A percentile compares a stretch with the other conserved stretches of the same genome.
These are phyloP conservation scores for Anthonomus grandis DNA, from an alignment of 1,140 invertebrate genomes.

Conservation along the genomic window DNA sequence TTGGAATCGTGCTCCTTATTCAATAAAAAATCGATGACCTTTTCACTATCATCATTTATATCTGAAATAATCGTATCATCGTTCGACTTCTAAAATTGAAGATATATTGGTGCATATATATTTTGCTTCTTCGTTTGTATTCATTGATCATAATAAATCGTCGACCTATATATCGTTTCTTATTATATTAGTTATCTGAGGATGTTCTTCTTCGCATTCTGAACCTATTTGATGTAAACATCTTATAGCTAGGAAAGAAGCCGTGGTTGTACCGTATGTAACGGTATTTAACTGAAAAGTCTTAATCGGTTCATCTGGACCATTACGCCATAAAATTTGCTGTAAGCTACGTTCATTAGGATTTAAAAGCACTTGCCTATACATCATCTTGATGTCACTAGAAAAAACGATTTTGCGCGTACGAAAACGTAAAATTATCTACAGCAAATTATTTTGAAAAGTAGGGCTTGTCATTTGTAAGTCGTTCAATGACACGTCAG, in stretches of 20 bases:
- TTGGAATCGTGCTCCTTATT: constrained; percentile 9
- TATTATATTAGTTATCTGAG: constrained; percentile 29
- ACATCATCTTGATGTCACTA: too few species aligned
- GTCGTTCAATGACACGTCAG: constrained; percentile 35
- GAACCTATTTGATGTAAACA: constrained; percentile 29
- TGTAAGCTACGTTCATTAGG: constrained; percentile 42
- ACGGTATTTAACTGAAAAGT: constrained; percentile 30
- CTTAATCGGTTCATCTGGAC: constrained; percentile 21
- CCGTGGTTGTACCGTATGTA: constrained; percentile 32
- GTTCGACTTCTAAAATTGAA: too few species aligned
- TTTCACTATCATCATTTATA: too few species aligned
- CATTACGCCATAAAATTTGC: constrained; percentile 44
- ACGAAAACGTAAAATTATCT: constrained; percentile 48
- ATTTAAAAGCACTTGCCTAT: too few species aligned
- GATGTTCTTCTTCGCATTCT: constrained; percentile 24
- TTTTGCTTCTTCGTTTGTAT: constrained; percentile 27
- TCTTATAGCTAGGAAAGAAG: constrained; percentile 37
- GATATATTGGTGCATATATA: constrained; percentile 16
- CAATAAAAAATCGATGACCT: too few species aligned
- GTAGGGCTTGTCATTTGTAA: constrained; percentile 33
- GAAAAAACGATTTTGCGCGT: constrained; percentile 38
- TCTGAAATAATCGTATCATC: not conserved
- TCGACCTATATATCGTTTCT: constrained; percentile 46
- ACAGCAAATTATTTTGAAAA: constrained; percentile 44
- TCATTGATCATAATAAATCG: constrained; percentile 42